Base-by-base conservation (phyloP, 2,888 invertebrate genomes). In the Clunio marinus region DNA sequence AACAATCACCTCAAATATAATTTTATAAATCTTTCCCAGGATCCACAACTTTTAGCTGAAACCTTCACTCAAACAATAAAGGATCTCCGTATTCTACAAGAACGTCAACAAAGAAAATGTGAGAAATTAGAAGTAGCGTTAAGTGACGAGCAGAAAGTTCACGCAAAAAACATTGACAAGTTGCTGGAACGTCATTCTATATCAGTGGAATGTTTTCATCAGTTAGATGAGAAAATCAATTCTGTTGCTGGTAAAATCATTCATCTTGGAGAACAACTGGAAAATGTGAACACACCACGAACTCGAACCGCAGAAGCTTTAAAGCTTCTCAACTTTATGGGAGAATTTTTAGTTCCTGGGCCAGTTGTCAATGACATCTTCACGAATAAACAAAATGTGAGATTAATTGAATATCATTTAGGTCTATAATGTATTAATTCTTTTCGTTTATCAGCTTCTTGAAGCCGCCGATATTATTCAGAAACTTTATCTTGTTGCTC, bases 381-480 rank as follows among this genome's bases (percentile, higher is more conserved):
- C 75, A 89, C 87, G 70, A 95, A 96, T 78, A 87, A 89, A 69
- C 83, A 84, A 73, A 86, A 86, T 82, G 91, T 91, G 77, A 73
- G 74, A 59, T 28, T 37, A 45, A 58, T 5, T 7, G 13, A 17
- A 51, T 51, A 2, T 32, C 35, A 8, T 41, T 51, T 69, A 7
- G 32, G 41, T 57, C 22, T 28, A 3, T 59, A 51, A 41, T 37
- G 55, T 13, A 35, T 45, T 5, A 13, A 41, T 62, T 22, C 65
- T 13, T 22, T 32, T 24, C 17, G 15, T 1, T 58, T 69, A 46
- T 25, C 80, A 93, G 90, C 81, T 98, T 37, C 89, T 92, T 76
- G 93, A 97, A 80, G 95, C 97, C 20, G 98, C 98, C 8, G 96
- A 98, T 81, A 88, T 98, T 2, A 96, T 99, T 73, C 96, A 98